A percentile compares a stretch with the other conserved stretches of the same genome.
These are phyloP conservation scores for Galerucella pusilla DNA, from an alignment of 2,888 invertebrate species.

Conservation along the genomic window DNA sequence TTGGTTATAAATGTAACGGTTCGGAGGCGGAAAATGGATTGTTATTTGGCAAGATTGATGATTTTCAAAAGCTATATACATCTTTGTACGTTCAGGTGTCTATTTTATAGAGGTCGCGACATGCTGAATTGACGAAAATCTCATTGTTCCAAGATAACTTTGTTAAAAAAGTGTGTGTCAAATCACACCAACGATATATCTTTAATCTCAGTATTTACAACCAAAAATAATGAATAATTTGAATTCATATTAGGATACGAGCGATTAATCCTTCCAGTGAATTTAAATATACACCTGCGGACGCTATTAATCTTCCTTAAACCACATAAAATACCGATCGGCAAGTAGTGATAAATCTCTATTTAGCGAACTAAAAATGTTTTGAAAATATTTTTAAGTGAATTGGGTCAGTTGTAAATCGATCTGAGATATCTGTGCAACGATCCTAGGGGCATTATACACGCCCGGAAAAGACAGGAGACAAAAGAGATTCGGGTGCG, in stretches of 20 bases:
- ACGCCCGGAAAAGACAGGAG: conserved; percentile 36
- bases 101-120: neutral
- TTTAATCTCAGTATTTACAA: neutral
- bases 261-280: neutral
- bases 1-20: conserved; percentile 39
- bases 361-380: conserved; percentile 40
- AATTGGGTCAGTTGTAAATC: conserved; percentile 44
- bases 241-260: neutral
- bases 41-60: conserved; percentile 37
- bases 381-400: conserved; percentile 38
- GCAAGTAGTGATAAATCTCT: conserved; percentile 42
- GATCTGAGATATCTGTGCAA: conserved; percentile 37
- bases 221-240: neutral
- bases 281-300: conserved; percentile 32
- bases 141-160: neutral
- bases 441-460: conserved; percentile 37
- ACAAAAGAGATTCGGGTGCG: conserved; percentile 33
- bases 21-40: conserved; percentile 37
- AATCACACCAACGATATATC: too few species aligned
- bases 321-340: conserved; percentile 28
- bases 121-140: neutral
- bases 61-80: conserved; percentile 27
- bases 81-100: conserved; percentile 24
- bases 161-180: too few species aligned
- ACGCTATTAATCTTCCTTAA: conserved; percentile 31